Percentiles rank a stretch among this genome's conserved stretches.
Evolutionary conservation across 2,113 vertebrate species (phyloP).

Genomic region (Zosterops japonicus): DNA sequence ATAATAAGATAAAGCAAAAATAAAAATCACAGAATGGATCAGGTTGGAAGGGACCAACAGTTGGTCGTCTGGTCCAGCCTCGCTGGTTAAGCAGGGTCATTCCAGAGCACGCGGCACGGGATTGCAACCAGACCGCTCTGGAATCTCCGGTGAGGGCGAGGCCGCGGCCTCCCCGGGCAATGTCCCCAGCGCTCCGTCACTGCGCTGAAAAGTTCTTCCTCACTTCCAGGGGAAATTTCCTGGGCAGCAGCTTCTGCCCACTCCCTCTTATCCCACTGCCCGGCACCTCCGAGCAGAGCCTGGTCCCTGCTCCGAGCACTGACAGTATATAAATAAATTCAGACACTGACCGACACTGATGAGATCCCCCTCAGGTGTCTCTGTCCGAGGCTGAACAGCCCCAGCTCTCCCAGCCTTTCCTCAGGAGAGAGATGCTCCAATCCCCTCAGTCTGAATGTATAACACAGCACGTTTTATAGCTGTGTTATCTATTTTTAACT

Average conservation of each 20-base stretch:
- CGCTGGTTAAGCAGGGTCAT: background rate
- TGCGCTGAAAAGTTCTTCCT: fast-evolving
- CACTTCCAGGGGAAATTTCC: background rate
- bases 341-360: background rate
- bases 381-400: background rate
- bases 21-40: background rate
- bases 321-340: no score
- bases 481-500: no score
- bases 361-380: background rate
- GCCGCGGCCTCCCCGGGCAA: background rate
- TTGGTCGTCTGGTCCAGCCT: background rate
- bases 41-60: background rate
- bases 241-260: background rate
- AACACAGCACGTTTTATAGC: background rate
- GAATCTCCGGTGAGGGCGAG: background rate
- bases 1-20: background rate
- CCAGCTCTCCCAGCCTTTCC: background rate
- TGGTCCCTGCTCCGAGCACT: background rate
- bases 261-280: background rate
- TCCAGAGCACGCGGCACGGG: background rate
- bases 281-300: background rate
- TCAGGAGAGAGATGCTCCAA: background rate
- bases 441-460: background rate
- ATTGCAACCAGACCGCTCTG: background rate
- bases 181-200: background rate